A percentile compares a stretch with the other conserved stretches of the same genome.
Evolutionary conservation across 2,888 invertebrate genomes (phyloP).

Genomic region (Diarsia mendica): DNA sequence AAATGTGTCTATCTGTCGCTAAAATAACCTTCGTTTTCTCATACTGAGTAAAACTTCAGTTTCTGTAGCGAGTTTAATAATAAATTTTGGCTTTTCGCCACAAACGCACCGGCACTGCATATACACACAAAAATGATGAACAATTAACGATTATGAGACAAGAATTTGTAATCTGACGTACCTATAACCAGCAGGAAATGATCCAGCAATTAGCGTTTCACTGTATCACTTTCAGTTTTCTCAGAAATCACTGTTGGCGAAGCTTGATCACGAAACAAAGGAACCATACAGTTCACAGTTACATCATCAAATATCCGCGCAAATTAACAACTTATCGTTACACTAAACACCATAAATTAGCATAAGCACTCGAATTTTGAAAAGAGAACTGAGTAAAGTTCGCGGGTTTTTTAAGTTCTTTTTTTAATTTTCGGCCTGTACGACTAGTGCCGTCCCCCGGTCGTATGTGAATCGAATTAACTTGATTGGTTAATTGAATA

Average conservation of each 20-base stretch:
- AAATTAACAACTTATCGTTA: slow-evolving; percentile 74
- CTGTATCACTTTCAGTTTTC: slow-evolving; percentile 81
- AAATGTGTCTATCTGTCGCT: slow-evolving; percentile 57
- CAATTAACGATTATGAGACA: slow-evolving; percentile 50
- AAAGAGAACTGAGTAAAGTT: slow-evolving; percentile 46
- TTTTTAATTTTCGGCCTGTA: slow-evolving; percentile 21
- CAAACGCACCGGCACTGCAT: slow-evolving; percentile 69
- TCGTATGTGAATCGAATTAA: slow-evolving; percentile 76
- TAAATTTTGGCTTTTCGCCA: slow-evolving; percentile 86
- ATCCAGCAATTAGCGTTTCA: slow-evolving; percentile 76
- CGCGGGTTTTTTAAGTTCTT: slow-evolving; percentile 18
- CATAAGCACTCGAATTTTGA: slow-evolving; percentile 68
- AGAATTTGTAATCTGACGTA: slow-evolving; percentile 69
- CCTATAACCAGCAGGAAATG: slow-evolving; percentile 69
- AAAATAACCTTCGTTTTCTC: slow-evolving; percentile 78
- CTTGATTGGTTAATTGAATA: slow-evolving; percentile 80
- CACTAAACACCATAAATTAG: slow-evolving; percentile 75
- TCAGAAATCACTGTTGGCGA: slow-evolving; percentile 78
- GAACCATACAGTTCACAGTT: slow-evolving; percentile 79
- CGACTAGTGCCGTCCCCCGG: slow-evolving; percentile 45
- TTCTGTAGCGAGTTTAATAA: slow-evolving; percentile 81
- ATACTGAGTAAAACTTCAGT: slow-evolving; percentile 80
- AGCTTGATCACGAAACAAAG: slow-evolving; percentile 77
- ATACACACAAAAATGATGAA: slow-evolving; percentile 64
- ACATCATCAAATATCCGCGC: slow-evolving; percentile 83